These are phyloP conservation scores for Peromyscus leucopus DNA, from an alignment of 2,113 vertebrate genomes.

Conservation along the genomic window DNA sequence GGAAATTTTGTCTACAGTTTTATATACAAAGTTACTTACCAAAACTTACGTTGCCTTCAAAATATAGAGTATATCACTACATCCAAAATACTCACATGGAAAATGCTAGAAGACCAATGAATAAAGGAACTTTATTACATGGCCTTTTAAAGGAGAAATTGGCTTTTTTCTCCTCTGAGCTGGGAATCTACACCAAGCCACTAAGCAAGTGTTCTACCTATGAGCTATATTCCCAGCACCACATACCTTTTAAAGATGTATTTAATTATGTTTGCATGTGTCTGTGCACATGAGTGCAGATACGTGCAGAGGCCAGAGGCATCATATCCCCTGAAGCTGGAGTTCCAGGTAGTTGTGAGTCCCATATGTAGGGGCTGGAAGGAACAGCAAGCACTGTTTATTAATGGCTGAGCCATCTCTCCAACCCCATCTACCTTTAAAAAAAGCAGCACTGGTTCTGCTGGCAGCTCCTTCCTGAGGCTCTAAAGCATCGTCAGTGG, in stretches of 20 bases:
- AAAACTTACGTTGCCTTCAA: not conserved
- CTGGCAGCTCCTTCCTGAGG: not conserved
- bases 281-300: not conserved
- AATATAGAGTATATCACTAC: not conserved
- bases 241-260: not conserved
- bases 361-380: not conserved
- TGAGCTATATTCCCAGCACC: not conserved
- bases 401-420: not conserved
- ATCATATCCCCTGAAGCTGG: not conserved
- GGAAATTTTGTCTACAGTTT: not conserved
- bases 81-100: conserved; percentile 29
- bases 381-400: not conserved
- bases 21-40: not conserved
- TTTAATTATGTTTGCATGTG: not conserved
- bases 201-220: not conserved
- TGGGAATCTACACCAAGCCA: not conserved
- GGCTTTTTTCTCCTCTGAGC: not conserved
- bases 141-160: not conserved
- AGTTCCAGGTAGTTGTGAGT: not conserved
- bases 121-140: not conserved
- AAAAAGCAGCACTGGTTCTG: not conserved
- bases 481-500: not conserved
- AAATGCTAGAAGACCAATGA: not conserved
- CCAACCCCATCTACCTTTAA: not conserved
- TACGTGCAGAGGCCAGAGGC: not conserved